These are phyloP conservation scores for Eupelmus urozonus DNA, from an alignment of 2,888 invertebrate genomes.

Conservation along the genomic window DNA sequence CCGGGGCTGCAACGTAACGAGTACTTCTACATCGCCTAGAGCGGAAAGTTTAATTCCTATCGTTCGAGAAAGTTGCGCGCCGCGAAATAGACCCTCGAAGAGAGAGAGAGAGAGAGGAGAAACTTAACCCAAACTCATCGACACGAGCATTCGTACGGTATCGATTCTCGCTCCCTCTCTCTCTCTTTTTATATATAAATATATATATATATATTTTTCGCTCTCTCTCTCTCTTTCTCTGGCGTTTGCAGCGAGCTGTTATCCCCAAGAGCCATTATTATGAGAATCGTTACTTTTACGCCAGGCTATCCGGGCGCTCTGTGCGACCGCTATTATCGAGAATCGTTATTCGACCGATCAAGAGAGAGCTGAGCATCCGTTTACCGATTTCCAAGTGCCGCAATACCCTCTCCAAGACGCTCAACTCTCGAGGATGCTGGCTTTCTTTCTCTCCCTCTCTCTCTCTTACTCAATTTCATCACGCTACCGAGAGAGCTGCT, in stretches of 20 bases:
- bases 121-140: slow-evolving; percentile 63
- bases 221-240: slow-evolving; percentile 11
- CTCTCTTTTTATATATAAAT: neutral
- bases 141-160: slow-evolving; percentile 61
- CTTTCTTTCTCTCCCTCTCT: too few species aligned
- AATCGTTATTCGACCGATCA: slow-evolving; percentile 51
- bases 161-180: slow-evolving; percentile 59
- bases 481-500: neutral
- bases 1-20: slow-evolving; percentile 55
- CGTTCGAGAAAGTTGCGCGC: slow-evolving; percentile 59
- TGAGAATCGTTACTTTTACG: slow-evolving; percentile 60
- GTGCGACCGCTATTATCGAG: slow-evolving; percentile 57
- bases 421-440: neutral
- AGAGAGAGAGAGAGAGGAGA: slow-evolving; percentile 19
- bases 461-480: neutral
- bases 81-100: slow-evolving; percentile 49
- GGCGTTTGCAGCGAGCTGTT: neutral
- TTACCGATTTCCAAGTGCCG: slow-evolving; percentile 55
- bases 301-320: neutral
- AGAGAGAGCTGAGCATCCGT: slow-evolving; percentile 52
- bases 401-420: neutral
- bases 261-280: slow-evolving; percentile 57
- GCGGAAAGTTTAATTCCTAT: slow-evolving; percentile 65
- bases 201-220: neutral
- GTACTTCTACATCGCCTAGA: slow-evolving; percentile 54